Percentiles rank a stretch among this genome's conserved stretches.
Evolutionary conservation across 2,888 invertebrate species (phyloP).

Genomic region (Blera fallax): DNA sequence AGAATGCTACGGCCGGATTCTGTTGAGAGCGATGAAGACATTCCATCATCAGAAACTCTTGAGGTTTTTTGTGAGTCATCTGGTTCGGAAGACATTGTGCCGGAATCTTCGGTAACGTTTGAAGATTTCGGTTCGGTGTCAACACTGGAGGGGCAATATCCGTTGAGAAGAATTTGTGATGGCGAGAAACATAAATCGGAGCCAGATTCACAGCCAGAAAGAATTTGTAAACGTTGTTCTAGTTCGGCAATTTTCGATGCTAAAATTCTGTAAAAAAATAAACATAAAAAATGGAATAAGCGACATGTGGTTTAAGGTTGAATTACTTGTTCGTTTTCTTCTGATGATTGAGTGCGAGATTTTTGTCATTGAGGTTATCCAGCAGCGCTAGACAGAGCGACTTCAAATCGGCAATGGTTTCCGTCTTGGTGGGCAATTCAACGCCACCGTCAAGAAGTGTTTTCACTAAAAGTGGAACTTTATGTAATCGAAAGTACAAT

Average conservation of each 20-base stretch:
- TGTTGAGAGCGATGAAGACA: constrained; percentile 79
- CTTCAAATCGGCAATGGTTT: constrained; percentile 89
- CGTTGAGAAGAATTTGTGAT: constrained; percentile 86
- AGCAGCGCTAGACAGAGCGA: constrained; percentile 90
- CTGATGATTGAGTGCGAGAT: constrained; percentile 91
- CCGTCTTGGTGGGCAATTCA: constrained; percentile 84
- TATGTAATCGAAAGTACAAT: neutral
- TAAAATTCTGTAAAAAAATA: constrained; percentile 85
- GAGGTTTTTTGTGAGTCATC: constrained; percentile 76
- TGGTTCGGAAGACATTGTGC: constrained; percentile 77
- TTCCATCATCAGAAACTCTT: constrained; percentile 78
- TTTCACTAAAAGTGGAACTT: constrained; percentile 84
- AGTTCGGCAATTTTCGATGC: constrained; percentile 91
- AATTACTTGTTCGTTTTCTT: constrained; percentile 91
- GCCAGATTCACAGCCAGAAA: constrained; percentile 81
- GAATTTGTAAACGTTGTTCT: constrained; percentile 88
- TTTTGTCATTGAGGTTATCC: constrained; percentile 93
- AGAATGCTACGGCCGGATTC: constrained; percentile 79
- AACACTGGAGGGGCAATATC: constrained; percentile 83
- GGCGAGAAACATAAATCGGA: constrained; percentile 77
- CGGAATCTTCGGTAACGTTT: constrained; percentile 81
- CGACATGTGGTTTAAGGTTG: neutral
- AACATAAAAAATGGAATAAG: constrained; percentile 50
- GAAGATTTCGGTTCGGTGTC: constrained; percentile 80
- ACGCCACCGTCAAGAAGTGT: constrained; percentile 87